These are phyloP conservation scores for Stratiomys singularior DNA, from an alignment of 2,888 invertebrate species.

Conservation along the genomic window DNA sequence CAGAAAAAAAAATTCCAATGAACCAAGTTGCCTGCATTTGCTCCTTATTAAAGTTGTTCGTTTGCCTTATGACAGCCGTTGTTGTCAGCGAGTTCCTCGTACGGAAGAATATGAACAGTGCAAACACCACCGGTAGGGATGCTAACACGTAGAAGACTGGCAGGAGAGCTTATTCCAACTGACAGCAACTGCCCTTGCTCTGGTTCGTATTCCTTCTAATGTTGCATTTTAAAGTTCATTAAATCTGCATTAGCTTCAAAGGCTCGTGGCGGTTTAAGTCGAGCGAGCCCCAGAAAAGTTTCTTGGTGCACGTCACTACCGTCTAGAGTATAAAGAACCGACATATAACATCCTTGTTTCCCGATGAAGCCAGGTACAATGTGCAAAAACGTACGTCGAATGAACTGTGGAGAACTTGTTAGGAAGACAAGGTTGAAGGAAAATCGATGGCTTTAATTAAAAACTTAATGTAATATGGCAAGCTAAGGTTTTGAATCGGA, in stretches of 20 bases:
- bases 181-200: neutral
- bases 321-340: neutral
- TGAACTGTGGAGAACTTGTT: neutral
- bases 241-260: neutral
- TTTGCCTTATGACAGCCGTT: too few relatives aligned
- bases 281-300: neutral
- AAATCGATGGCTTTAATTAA: constrained; percentile 9
- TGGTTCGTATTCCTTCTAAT: neutral
- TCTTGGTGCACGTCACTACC: neutral
- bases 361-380: neutral
- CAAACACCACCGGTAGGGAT: too few relatives aligned
- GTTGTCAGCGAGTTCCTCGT: too few relatives aligned
- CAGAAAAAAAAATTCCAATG: too few relatives aligned
- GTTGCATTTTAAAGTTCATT: constrained; percentile 11
- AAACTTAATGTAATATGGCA: neutral
- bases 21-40: too few relatives aligned
- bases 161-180: too few relatives aligned
- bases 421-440: neutral
- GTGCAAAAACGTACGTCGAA: neutral
- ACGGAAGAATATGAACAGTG: too few relatives aligned
- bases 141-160: too few relatives aligned
- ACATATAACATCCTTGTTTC: neutral
- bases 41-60: too few relatives aligned
- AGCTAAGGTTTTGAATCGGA: neutral
- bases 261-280: neutral